Percentiles rank a stretch among this genome's conserved stretches.
These are phyloP conservation scores for Alaudala cheleensis DNA, from an alignment of 2,113 vertebrate genomes.

Conservation along the genomic window DNA sequence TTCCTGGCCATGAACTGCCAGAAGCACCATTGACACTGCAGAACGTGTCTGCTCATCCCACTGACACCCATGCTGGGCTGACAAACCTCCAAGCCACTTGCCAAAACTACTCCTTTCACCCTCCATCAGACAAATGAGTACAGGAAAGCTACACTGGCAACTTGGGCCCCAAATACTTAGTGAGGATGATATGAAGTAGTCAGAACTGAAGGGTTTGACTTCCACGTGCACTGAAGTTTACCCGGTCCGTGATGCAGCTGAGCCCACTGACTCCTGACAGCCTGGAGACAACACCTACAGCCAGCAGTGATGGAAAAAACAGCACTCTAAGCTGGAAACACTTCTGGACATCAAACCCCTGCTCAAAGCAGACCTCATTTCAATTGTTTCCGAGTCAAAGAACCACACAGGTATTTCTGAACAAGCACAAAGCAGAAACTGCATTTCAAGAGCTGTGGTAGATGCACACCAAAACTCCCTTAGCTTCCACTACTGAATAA, in stretches of 20 bases:
- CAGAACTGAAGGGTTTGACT: background rate
- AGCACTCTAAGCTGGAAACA: fast-evolving
- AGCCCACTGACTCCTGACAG: background rate
- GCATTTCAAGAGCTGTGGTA: fast-evolving
- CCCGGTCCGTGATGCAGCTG: fast-evolving
- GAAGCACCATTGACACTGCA: background rate
- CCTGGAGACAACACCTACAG: background rate
- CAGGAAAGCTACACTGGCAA: background rate
- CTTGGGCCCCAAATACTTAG: fast-evolving
- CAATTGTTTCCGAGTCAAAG: background rate
- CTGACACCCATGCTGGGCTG: fast-evolving
- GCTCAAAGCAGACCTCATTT: background rate
- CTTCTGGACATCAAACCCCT: background rate
- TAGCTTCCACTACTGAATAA: background rate
- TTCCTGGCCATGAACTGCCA: background rate
- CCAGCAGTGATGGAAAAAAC: fast-evolving
- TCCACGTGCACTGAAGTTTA: background rate
- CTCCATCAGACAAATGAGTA: fast-evolving
- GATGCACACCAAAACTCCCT: fast-evolving
- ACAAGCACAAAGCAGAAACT: fast-evolving
- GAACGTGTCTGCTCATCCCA: fast-evolving
- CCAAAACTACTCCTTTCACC: background rate
- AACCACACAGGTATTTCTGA: background rate
- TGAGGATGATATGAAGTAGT: fast-evolving
- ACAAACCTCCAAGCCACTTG: background rate